These are phyloP conservation scores for Caenorhabditis virilis DNA, from an alignment of 2,888 invertebrate species.

Conservation along the genomic window DNA sequence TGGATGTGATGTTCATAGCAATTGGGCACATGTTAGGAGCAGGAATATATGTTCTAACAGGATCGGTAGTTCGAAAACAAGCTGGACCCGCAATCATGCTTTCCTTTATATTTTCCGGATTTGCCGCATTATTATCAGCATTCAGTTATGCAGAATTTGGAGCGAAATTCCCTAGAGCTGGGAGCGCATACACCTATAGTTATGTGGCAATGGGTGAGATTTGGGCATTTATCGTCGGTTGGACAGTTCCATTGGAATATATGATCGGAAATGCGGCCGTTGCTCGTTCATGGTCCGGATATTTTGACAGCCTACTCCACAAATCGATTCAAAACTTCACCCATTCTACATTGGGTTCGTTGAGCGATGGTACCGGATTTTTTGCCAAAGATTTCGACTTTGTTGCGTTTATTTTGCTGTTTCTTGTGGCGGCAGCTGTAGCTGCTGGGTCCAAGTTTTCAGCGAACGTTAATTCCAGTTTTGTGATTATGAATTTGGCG, in stretches of 20 bases:
- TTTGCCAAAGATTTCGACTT: slow-evolving; percentile 40
- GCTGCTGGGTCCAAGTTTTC: slow-evolving; percentile 69
- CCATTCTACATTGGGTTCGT: slow-evolving; percentile 13
- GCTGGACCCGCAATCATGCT: slow-evolving; percentile 90
- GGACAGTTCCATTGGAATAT: slow-evolving; percentile 75
- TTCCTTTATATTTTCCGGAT: slow-evolving; percentile 80
- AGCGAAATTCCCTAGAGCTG: slow-evolving; percentile 80
- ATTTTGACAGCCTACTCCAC: slow-evolving; percentile 68
- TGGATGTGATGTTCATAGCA: slow-evolving; percentile 46
- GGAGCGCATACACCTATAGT: slow-evolving; percentile 79
- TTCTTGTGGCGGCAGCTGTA: slow-evolving; percentile 49
- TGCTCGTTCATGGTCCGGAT: slow-evolving; percentile 70
- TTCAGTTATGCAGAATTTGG: slow-evolving; percentile 75
- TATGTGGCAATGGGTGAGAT: slow-evolving; percentile 94
- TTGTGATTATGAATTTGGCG: slow-evolving; percentile 62
- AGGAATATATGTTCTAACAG: slow-evolving; percentile 48
- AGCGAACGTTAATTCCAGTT: slow-evolving; percentile 68
- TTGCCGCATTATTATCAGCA: slow-evolving; percentile 81
- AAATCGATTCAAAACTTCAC: slow-evolving; percentile 22
- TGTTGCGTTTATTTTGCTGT: slow-evolving; percentile 35
- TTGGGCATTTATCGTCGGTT: slow-evolving; percentile 80
- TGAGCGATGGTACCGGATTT: slow-evolving; percentile 32
- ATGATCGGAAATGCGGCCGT: slow-evolving; percentile 75
- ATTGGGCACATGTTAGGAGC: slow-evolving; percentile 52
- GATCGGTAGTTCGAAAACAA: slow-evolving; percentile 81